Base-by-base conservation (phyloP, 2,797 vertebrate species). In the Enteromius argenteus region DNA sequence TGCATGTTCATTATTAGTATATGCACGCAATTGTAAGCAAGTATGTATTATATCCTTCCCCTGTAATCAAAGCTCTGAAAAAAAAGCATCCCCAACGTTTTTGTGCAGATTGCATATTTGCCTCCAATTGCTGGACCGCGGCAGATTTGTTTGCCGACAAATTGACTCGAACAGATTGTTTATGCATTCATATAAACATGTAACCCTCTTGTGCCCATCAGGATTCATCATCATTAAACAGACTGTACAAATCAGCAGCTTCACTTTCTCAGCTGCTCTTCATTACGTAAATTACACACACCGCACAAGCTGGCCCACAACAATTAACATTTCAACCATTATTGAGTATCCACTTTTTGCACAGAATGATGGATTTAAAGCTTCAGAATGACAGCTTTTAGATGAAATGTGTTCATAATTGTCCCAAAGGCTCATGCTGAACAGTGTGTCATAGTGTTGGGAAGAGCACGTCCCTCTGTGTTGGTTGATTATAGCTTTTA, bases 181-280 rank as follows among this genome's bases (percentile, higher is more conserved):
- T 93, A 95, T 95, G 93, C 94, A 93, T 93, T 93, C 92, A 92
- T 92, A 95, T 93, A 95, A 95, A 95, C 93, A 92, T 92, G 91
- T 85, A 90, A 83, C 91, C 93, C 92, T 93, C 92, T 91, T 92
- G 92, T 90, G 94, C 94, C 93, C 94, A 95, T 95, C 94, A 94
- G 93, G 94, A 93, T 93, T 94, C 94, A 95, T 95, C 95, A 95
- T 95, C 94, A 94, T 96, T 95, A 95, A 93, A 92, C 94, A 94
- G 94, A 93, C 81, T 94, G 92, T 93, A 93, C 93, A 94, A 93
- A 95, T 94, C 94, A 95, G 92, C 94, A 92, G 90, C 92, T 92
- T 92, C 91, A 90, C 92, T 92, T 91, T 91, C 90, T 95, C 93
- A 95, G 93, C 94, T 94, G 93, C 93, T 94, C 88, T 92, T 94